Conservation (phyloP, 2,113 vertebrate genomes). For the Salvator merianae region DNA sequence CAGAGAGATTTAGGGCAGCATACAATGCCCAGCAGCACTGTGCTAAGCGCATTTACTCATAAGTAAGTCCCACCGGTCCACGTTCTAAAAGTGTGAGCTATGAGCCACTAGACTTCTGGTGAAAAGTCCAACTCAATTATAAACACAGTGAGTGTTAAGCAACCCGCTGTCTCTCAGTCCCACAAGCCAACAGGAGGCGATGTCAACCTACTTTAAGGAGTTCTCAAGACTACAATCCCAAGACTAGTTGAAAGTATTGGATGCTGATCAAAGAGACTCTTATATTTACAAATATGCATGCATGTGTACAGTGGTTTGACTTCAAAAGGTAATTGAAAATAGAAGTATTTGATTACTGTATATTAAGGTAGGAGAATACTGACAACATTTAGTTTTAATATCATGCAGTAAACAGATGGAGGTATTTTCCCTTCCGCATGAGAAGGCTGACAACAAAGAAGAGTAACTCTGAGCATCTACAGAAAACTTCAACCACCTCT, state of each 20-base stretch:
- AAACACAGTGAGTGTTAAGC: neutral
- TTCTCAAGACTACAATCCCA: neutral
- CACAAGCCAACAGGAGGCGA: neutral
- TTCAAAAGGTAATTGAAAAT: neutral
- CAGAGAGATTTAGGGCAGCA: neutral
- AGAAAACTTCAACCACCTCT: no score
- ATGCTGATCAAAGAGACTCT: no score
- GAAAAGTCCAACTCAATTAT: neutral
- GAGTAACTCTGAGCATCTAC: neutral
- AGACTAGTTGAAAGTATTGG: no score
- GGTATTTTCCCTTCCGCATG: neutral
- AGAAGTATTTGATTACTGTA: neutral
- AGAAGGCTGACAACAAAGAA: neutral
- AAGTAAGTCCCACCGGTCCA: no score
- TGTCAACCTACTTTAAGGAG: neutral
- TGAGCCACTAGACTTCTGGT: neutral
- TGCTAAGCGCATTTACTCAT: no score
- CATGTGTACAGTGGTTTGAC: neutral
- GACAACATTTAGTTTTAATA: neutral
- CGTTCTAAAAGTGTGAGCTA: neutral
- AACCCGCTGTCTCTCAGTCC: neutral
- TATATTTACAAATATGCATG: neutral
- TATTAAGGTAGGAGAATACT: neutral
- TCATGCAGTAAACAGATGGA: neutral
- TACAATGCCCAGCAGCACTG: neutral